Conservation (phyloP, 2,113 vertebrate genomes). For the Pedetes capensis region DNA sequence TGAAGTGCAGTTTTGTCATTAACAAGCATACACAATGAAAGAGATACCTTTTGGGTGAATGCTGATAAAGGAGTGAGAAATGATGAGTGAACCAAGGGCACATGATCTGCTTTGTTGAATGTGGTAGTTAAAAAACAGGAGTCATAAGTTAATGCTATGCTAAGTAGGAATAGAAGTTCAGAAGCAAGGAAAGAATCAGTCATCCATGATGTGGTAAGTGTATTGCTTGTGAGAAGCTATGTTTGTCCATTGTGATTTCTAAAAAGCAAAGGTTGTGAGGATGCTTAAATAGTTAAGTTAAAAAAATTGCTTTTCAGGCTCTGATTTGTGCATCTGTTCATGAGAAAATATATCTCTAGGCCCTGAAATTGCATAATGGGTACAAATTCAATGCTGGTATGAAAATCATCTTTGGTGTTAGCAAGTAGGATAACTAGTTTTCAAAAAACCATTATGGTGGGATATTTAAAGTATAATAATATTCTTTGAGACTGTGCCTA, state of each 20-base stretch:
- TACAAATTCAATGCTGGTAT: constrained; percentile 86
- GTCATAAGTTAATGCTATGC: constrained; percentile 32
- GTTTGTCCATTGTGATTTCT: constrained; percentile 73
- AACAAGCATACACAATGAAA: neutral
- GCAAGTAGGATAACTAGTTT: constrained; percentile 78
- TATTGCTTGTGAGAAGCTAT: constrained; percentile 80
- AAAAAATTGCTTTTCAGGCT: constrained; percentile 76
- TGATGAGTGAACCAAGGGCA: constrained; percentile 32
- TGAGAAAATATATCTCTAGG: constrained; percentile 75
- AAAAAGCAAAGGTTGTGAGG: constrained; percentile 66
- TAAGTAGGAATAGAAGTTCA: constrained; percentile 46
- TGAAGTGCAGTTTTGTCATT: constrained; percentile 32
- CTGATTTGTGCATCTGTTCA: constrained; percentile 81
- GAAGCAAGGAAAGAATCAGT: constrained; percentile 58
- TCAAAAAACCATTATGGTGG: constrained; percentile 74
- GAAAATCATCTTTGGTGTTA: constrained; percentile 88
- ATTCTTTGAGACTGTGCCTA: constrained; percentile 66
- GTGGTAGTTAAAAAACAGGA: constrained; percentile 40
- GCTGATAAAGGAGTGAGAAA: neutral
- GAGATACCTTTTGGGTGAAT: neutral
- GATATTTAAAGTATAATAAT: constrained; percentile 76
- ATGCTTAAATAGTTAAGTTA: constrained; percentile 70
- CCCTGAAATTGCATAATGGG: constrained; percentile 84
- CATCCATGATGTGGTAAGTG: neutral
- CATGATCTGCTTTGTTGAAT: neutral